Evolutionary conservation across 2,797 vertebrate genomes (phyloP).

Genomic region (Tinamus major): DNA sequence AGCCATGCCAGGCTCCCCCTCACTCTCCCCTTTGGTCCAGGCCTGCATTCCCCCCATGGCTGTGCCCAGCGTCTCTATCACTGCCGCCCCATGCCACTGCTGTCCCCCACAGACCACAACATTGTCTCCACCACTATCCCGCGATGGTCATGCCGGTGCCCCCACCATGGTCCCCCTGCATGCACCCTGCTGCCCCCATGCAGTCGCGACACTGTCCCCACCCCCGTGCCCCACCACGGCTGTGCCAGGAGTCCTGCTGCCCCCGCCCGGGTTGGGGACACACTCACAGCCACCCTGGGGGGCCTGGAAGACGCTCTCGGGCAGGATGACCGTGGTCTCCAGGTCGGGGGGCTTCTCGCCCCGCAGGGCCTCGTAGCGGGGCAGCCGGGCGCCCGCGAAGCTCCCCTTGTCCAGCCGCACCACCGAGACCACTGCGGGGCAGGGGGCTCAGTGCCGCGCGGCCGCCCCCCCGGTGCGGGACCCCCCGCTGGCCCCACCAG

Average conservation of each 20-base stretch:
- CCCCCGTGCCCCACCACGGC: neutral
- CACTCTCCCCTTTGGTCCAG: too few species aligned
- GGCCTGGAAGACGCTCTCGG: slow-evolving; percentile 86
- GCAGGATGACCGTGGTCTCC: slow-evolving; percentile 90
- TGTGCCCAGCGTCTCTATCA: too few species aligned
- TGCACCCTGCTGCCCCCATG: neutral
- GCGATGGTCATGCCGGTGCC: neutral
- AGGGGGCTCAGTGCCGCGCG: neutral
- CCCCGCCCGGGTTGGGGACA: neutral
- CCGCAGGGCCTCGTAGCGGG: slow-evolving; percentile 87
- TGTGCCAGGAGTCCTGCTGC: neutral
- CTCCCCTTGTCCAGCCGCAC: slow-evolving; percentile 92
- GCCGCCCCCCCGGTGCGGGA: too few species aligned
- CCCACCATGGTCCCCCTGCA: neutral
- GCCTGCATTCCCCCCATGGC: too few species aligned
- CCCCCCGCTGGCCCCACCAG: too few species aligned
- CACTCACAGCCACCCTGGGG: slow-evolving; percentile 78
- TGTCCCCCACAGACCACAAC: neutral
- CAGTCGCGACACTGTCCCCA: neutral
- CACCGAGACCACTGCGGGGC: slow-evolving; percentile 88
- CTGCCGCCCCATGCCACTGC: too few species aligned
- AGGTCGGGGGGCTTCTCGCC: slow-evolving; percentile 88
- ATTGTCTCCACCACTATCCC: neutral
- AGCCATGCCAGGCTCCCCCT: too few species aligned
- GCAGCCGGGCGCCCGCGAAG: slow-evolving; percentile 88